These are phyloP conservation scores for Sebastes vulpes DNA, from an alignment of 2,797 vertebrate species.

Conservation along the genomic window DNA sequence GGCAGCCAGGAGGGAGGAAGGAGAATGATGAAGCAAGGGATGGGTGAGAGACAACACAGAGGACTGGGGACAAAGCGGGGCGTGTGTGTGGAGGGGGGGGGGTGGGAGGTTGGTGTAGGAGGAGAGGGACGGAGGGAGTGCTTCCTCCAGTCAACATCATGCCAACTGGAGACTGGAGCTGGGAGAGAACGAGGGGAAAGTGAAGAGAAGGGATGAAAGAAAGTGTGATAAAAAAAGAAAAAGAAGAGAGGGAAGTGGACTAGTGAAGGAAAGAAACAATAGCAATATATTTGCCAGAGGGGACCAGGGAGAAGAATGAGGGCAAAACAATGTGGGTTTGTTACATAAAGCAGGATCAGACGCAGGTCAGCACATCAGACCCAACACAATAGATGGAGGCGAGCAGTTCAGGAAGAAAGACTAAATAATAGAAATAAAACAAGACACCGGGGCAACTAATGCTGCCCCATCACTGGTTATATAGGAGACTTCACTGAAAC, in stretches of 20 bases:
- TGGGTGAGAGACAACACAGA: slow-evolving; percentile 31
- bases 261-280: background rate
- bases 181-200: background rate
- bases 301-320: slow-evolving; percentile 18
- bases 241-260: background rate
- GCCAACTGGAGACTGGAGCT: background rate
- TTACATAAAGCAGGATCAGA: slow-evolving; percentile 60
- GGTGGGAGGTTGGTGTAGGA: no score
- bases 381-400: slow-evolving; percentile 32
- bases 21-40: slow-evolving; percentile 3
- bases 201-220: background rate
- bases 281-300: slow-evolving; percentile 27
- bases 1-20: slow-evolving; percentile 32
- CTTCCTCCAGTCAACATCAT: slow-evolving; percentile 8
- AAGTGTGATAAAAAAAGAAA: background rate
- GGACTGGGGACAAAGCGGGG: background rate
- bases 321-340: slow-evolving; percentile 36
- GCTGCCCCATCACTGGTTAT: background rate
- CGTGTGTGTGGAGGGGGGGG: background rate
- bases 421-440: slow-evolving; percentile 35
- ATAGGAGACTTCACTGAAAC: slow-evolving; percentile 1
- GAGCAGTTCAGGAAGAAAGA: slow-evolving; percentile 22
- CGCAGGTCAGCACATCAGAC: slow-evolving; percentile 54
- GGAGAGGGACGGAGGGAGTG: background rate
- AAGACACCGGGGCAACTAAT: slow-evolving; percentile 30